phyloP scores from a whole-genome alignment of 2,113 vertebrate species.

The Tyto alba region DNA sequence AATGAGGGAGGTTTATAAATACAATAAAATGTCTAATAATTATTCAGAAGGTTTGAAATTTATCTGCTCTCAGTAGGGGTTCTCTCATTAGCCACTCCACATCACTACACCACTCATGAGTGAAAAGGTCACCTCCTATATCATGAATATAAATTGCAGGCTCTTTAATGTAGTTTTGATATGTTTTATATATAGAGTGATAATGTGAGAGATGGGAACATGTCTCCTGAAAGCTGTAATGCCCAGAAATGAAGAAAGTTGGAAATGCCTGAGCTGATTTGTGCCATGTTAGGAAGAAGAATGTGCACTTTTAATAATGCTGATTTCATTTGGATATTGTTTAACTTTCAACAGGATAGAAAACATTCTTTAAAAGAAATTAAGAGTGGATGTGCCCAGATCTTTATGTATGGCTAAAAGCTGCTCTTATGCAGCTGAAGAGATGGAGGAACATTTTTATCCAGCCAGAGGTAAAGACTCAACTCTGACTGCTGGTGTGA shows the following conservation, averaged over 20 bases:
- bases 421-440: neutral
- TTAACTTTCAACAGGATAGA: neutral
- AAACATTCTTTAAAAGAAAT: neutral
- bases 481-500: neutral
- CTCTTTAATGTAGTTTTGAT: constrained; percentile 49
- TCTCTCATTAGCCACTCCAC: constrained; percentile 21
- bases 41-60: constrained; percentile 47
- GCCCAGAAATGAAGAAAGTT: neutral
- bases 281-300: neutral
- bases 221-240: constrained; percentile 38
- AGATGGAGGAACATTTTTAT: neutral
- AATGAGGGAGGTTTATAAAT: constrained; percentile 42
- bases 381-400: neutral
- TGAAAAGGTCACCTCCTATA: constrained; percentile 64
- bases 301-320: neutral
- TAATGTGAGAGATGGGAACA: constrained; percentile 41
- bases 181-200: neutral
- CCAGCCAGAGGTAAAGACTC: neutral
- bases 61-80: neutral
- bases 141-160: constrained; percentile 34
- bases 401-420: neutral
- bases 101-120: constrained; percentile 23
- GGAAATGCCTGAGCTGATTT: neutral
- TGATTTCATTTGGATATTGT: constrained; percentile 38
- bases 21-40: constrained; percentile 52